These are phyloP conservation scores for Agrypnia vestita DNA, from an alignment of 1,140 invertebrate species.

Conservation along the genomic window DNA sequence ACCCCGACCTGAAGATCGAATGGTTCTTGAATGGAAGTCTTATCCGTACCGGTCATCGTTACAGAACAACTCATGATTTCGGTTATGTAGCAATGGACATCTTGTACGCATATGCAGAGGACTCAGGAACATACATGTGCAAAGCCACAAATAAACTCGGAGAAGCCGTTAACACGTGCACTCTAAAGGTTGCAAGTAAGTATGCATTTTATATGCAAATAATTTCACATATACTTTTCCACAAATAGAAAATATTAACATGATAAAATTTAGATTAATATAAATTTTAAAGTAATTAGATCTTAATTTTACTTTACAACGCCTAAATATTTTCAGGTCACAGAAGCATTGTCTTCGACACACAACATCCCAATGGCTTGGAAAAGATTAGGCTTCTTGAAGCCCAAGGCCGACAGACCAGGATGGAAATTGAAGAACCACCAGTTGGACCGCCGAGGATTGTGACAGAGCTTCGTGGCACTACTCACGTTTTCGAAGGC, in stretches of 20 bases:
- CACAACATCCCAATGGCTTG: conserved; percentile 93
- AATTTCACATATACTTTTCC: too few species aligned
- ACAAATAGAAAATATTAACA: too few species aligned
- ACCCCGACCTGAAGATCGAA: conserved; percentile 94
- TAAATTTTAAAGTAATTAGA: too few species aligned
- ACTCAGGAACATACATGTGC: conserved; percentile 95
- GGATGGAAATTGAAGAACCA: conserved; percentile 87
- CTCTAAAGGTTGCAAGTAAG: conserved; percentile 85
- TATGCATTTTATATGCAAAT: conserved; percentile 42
- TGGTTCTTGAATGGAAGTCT: conserved; percentile 94
- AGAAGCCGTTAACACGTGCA: conserved; percentile 93
- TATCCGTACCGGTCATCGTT: conserved; percentile 87
- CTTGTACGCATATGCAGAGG: conserved; percentile 93
- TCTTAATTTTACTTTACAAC: too few species aligned
- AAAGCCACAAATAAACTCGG: conserved; percentile 93
- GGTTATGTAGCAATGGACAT: conserved; percentile 96
- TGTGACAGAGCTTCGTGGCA: conserved; percentile 86
- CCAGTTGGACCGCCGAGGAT: conserved; percentile 86
- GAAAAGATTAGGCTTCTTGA: conserved; percentile 94
- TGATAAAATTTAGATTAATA: too few species aligned
- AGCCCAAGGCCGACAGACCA: conserved; percentile 83
- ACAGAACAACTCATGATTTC: conserved; percentile 94
- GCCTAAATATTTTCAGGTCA: conserved; percentile 76
- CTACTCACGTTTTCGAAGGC: conserved; percentile 88
- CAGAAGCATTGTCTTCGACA: conserved; percentile 89